phyloP scores from a whole-genome alignment of 1,140 invertebrate species.

The Monochamus saltuarius region DNA sequence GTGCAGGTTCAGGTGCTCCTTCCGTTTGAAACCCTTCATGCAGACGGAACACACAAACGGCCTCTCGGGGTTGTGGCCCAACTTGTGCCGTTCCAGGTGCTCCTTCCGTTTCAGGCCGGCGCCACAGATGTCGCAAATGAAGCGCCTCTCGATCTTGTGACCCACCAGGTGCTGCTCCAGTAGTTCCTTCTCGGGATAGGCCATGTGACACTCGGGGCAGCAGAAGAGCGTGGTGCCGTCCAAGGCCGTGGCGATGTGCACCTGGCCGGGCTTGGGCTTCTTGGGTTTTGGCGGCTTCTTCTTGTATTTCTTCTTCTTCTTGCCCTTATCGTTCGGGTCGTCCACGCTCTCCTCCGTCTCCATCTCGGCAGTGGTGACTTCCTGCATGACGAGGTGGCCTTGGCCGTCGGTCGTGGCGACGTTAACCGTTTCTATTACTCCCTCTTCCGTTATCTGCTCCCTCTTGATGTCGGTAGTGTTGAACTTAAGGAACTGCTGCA shows the following conservation, averaged over 20 bases:
- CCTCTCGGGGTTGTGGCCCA: constrained; percentile 76
- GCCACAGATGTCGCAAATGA: constrained; percentile 62
- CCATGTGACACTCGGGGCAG: constrained; percentile 78
- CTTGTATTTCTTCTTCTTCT: constrained; percentile 78
- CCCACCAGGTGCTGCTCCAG: constrained; percentile 73
- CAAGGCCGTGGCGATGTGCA: constrained; percentile 69
- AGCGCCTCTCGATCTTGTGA: constrained; percentile 74
- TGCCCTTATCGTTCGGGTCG: constrained; percentile 54
- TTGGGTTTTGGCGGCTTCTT: constrained; percentile 75
- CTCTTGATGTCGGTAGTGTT: constrained; percentile 59
- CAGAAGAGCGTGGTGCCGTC: constrained; percentile 74
- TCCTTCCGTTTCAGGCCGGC: constrained; percentile 75
- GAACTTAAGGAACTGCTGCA: constrained; percentile 63
- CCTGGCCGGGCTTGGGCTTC: constrained; percentile 62
- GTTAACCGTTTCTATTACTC: constrained; percentile 40
- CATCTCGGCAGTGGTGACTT: constrained; percentile 22
- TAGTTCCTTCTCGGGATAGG: constrained; percentile 73
- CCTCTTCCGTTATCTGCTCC: constrained; percentile 49
- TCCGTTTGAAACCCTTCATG: constrained; percentile 73
- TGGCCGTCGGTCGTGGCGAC: constrained; percentile 23
- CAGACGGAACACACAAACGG: constrained; percentile 76
- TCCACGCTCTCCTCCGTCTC: constrained; percentile 41
- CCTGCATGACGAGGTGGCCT: constrained; percentile 33
- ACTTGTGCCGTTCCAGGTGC: constrained; percentile 75
- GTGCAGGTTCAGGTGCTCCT: constrained; percentile 78